Conservation (phyloP, 1,140 invertebrate genomes). For the Eulimnadia texana region DNA sequence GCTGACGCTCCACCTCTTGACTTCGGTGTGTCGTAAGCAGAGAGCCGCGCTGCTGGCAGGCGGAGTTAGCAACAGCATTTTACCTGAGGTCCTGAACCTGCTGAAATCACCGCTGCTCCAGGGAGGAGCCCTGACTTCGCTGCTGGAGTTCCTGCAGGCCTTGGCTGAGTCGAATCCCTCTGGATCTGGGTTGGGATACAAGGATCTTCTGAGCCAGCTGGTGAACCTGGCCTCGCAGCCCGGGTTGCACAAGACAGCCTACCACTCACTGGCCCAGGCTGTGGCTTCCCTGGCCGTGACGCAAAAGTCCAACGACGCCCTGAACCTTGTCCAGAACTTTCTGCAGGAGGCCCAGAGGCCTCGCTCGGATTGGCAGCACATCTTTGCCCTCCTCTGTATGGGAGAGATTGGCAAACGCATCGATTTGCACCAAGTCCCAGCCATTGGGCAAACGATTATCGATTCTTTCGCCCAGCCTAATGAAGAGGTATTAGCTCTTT, state of each 20-base stretch:
- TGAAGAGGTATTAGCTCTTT: constrained; percentile 58
- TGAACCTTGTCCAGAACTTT: constrained; percentile 70
- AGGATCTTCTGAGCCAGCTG: constrained; percentile 58
- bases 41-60: constrained; percentile 43
- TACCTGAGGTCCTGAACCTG: constrained; percentile 72
- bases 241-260: constrained; percentile 45
- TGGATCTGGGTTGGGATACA: constrained; percentile 49
- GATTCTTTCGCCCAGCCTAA: constrained; percentile 59
- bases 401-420: constrained; percentile 91
- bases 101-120: constrained; percentile 82
- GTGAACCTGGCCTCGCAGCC: constrained; percentile 38
- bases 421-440: constrained; percentile 37
- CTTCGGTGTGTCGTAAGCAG: constrained; percentile 53
- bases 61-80: constrained; percentile 45
- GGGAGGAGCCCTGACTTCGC: constrained; percentile 59
- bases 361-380: constrained; percentile 55
- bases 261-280: constrained; percentile 85
- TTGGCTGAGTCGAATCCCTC: constrained; percentile 64
- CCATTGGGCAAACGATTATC: constrained; percentile 53
- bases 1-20: constrained; percentile 60
- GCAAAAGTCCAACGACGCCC: constrained; percentile 47
- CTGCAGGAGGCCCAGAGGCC: constrained; percentile 59
- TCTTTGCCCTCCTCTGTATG: constrained; percentile 83
- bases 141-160: constrained; percentile 82
- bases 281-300: constrained; percentile 79